phyloP scores from a whole-genome alignment of 2,888 invertebrate species.

The Agriopis aurantiaria region DNA sequence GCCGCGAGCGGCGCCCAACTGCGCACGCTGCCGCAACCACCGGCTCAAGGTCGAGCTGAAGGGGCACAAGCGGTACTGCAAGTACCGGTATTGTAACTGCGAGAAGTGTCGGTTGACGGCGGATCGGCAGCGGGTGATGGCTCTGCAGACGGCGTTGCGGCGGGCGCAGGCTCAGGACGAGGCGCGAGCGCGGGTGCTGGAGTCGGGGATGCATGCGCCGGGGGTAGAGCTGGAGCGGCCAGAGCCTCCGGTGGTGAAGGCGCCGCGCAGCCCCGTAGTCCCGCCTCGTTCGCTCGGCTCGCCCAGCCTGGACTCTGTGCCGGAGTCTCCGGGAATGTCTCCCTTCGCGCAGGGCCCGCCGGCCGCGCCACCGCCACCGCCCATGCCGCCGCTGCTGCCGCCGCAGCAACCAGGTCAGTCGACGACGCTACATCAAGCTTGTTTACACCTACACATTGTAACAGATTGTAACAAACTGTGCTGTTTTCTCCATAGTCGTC shows the following conservation, averaged over 20 bases:
- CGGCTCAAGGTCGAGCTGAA: slow-evolving; percentile 94
- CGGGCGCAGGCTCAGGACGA: slow-evolving; percentile 95
- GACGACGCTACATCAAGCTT: background rate
- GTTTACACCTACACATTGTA: slow-evolving; percentile 15
- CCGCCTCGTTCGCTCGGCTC: slow-evolving; percentile 74
- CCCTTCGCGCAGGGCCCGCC: slow-evolving; percentile 80
- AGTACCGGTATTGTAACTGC: slow-evolving; percentile 93
- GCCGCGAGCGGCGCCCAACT: slow-evolving; percentile 95
- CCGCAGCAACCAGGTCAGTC: slow-evolving; percentile 81
- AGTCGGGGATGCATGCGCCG: slow-evolving; percentile 73
- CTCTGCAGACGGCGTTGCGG: slow-evolving; percentile 93
- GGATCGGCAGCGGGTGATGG: slow-evolving; percentile 96
- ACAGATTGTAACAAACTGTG: slow-evolving; percentile 5
- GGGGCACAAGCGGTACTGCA: slow-evolving; percentile 97
- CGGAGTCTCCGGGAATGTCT: slow-evolving; percentile 76
- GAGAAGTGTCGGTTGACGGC: slow-evolving; percentile 95
- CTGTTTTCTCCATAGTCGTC: background rate
- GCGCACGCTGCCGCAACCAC: slow-evolving; percentile 97
- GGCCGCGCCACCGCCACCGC: slow-evolving; percentile 71
- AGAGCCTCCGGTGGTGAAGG: slow-evolving; percentile 79
- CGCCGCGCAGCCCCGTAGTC: slow-evolving; percentile 73
- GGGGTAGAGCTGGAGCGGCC: slow-evolving; percentile 80
- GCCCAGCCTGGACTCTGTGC: slow-evolving; percentile 76
- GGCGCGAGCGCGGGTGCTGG: slow-evolving; percentile 83
- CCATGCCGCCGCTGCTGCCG: slow-evolving; percentile 80